phyloP scores from a whole-genome alignment of 2,888 invertebrate species.

The Eueremaeus valkanovi region DNA sequence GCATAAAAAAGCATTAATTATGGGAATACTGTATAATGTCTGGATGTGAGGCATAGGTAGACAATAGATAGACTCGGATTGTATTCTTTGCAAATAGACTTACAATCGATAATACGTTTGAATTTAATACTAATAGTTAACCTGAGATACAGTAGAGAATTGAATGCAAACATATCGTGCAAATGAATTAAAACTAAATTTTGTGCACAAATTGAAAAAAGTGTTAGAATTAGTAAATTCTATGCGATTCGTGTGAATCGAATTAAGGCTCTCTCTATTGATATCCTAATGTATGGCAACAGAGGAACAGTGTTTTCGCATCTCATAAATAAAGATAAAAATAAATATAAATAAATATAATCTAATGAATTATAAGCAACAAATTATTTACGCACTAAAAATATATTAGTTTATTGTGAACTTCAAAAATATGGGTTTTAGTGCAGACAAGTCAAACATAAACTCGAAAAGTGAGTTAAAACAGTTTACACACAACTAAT shows the following conservation, averaged over 20 bases:
- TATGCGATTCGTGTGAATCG: neutral
- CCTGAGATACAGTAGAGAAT: no score
- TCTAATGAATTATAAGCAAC: neutral
- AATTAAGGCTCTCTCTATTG: neutral
- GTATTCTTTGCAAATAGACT: neutral
- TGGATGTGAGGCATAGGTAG: no score
- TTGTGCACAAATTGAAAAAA: neutral
- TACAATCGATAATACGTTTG: neutral
- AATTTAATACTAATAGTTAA: neutral
- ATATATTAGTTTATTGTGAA: neutral
- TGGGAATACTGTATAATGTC: no score
- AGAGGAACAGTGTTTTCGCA: neutral
- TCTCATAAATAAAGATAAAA: neutral
- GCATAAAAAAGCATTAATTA: slow-evolving; percentile 12
- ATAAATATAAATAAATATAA: slow-evolving; percentile 8
- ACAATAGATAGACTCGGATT: no score
- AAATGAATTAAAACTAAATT: neutral
- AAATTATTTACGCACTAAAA: neutral
- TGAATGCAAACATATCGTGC: neutral
- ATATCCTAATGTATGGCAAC: neutral
- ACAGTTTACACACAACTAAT: neutral
- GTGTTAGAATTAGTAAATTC: slow-evolving; percentile 4
- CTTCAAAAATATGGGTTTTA: slow-evolving; percentile 12
- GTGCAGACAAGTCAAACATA: slow-evolving; percentile 2
- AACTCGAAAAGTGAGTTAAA: slow-evolving; percentile 12